These are phyloP conservation scores for Myoxocephalus aenaeus DNA, from an alignment of 2,797 vertebrate species.

Conservation along the genomic window DNA sequence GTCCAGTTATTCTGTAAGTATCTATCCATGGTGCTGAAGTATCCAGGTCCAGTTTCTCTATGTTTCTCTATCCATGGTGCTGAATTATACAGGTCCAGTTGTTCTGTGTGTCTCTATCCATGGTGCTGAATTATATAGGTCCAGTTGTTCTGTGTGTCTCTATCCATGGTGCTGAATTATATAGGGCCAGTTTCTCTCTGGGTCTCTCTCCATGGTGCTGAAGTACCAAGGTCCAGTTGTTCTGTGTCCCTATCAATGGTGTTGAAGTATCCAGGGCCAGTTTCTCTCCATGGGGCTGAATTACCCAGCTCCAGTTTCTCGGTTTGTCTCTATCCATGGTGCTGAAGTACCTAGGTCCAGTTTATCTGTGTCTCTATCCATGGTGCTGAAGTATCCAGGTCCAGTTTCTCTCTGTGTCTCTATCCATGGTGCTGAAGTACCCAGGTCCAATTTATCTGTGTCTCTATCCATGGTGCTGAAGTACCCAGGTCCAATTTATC, in stretches of 20 bases:
- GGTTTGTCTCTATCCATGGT: constrained; percentile 8
- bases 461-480: constrained; percentile 13
- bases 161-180: constrained; percentile 11
- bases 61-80: background rate
- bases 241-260: too few relatives aligned
- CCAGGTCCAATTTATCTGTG: too few relatives aligned
- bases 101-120: too few relatives aligned
- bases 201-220: constrained; percentile 6
- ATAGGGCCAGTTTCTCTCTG: rapidly evolving
- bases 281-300: constrained; percentile 17
- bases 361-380: background rate
- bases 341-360: background rate
- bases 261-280: too few relatives aligned
- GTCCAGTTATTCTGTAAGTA: background rate
- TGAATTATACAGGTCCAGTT: background rate
- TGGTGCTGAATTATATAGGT: too few relatives aligned
- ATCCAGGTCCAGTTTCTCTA: background rate
- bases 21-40: background rate
- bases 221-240: background rate
- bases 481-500: background rate
- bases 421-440: too few relatives aligned
- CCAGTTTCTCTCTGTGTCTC: background rate
- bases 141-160: background rate
- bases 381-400: background rate
- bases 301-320: rapidly evolving